Base-by-base conservation (phyloP, 2,797 vertebrate genomes). In the Periophthalmus magnuspinnatus region DNA sequence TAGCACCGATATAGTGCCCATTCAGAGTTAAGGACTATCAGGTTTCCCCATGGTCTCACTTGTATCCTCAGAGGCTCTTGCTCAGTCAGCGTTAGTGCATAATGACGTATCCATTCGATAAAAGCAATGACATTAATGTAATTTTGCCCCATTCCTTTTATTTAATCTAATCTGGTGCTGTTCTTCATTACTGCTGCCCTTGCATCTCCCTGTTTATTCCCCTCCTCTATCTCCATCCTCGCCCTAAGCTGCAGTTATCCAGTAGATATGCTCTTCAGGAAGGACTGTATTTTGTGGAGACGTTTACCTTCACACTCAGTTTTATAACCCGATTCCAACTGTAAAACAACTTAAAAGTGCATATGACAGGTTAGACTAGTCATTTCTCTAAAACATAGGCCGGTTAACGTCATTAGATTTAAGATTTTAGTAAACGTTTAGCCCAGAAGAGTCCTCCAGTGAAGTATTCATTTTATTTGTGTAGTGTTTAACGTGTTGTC, bases 101-200 rank as follows among this genome's bases (percentile, higher is more conserved):
- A 94, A 94, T 94, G 94, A 94, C 92, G 93, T 91, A 93, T 94
- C 92, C 93, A 90, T 93, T 91, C 94, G 94, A 95, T 95, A 95
- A 95, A 95, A 94, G 94, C 92, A 94, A 81, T 89, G 90, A 92
- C 94, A 95, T 95, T 95, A 94, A 94, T 92, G 93, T 92, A 93
- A 96, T 95, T 94, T 94, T 95, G 93, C 93, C 91, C 92, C 90
- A 84, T 93, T 85, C 90, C 91, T 92, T 92, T 89, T 91, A 88
- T 93, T 94, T 95, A 94, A 93, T 93, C 91, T 93, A 93, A 95
- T 95, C 90, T 94, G 90, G 90, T 88, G 82, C 90, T 90, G 87
- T 87, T 74, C 74, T 36, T 72, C 79, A 61, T 76, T 78, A 38
- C 65, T 28, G 24, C 82, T 79, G 61, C 57, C 58, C 65, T 76